Base-by-base conservation (phyloP, 2,113 vertebrate species). In the Empidonax traillii region DNA sequence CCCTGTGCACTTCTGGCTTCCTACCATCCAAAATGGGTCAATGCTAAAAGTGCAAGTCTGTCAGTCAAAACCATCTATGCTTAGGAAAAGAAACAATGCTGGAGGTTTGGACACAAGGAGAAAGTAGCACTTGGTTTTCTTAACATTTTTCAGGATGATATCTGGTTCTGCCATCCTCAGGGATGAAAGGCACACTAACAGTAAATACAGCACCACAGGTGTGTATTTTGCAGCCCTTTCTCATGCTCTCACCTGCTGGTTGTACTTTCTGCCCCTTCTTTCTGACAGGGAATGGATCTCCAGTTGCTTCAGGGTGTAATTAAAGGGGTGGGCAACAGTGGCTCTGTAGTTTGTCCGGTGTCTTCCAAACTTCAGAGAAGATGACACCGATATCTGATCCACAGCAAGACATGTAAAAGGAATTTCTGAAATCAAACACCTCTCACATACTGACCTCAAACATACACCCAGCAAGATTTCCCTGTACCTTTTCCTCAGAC, bases 291-390 rank as follows among this genome's bases (percentile, higher is more conserved):
- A 95, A 63, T 91, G 95, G 37, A 99, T 67, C 30, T 98, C 97
- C 12, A 98, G 37, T 24, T 96, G 97, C 21, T 87, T 94, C 85
- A 98, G 89, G 5, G 95, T 79, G 28, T 97, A 95, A 53, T 96
- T 97, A 88, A 98, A 98, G 1, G 98, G 98, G 62, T 99, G 98
- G 16, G 87, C 93, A 62, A 98, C 46, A n/a, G 96, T 89, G 67
- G 98, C 78, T 72, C n/a, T 94, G 81, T 97, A 98, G 56, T 96
- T 97, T 10, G 71, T 94, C 8, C 35, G 43, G 27, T 96, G 97
- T 75, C 89, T 97, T 17, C 96, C 96, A 56, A 71, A 87, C 74
- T 87, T 97, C 97, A 98, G 97, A 5, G 86, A 96, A n/a, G 98
- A 98, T 5, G 97, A 78, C 46, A 97, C 90, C 58, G 72, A 93